Percentiles rank a stretch among this genome's conserved stretches.
Conservation (phyloP, 2,113 vertebrate species). For the Chascanopsetta lugubris region DNA sequence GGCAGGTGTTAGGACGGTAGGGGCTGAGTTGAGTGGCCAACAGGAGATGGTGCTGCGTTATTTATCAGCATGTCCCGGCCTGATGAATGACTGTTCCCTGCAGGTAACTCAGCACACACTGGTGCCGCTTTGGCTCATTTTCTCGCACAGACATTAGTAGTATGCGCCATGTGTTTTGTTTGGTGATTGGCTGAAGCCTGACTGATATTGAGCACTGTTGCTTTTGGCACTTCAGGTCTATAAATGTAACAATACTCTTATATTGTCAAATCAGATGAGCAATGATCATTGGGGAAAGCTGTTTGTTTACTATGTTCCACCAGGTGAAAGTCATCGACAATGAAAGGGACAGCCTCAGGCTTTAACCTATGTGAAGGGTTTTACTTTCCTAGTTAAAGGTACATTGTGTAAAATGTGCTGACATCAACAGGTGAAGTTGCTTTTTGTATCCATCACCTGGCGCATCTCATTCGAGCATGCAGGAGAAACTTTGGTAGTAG, state of each 20-base stretch:
- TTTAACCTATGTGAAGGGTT: no score
- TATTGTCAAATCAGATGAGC: slow-evolving; percentile 5
- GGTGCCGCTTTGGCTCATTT: slow-evolving; percentile 4
- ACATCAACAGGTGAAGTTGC: no score
- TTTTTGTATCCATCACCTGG: no score
- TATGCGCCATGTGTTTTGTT: background rate
- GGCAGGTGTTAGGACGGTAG: slow-evolving; percentile 68
- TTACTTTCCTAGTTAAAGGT: no score
- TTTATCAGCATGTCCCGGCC: slow-evolving; percentile 57
- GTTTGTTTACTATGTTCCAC: no score
- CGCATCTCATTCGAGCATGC: no score
- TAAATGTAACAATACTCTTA: background rate
- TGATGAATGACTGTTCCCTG: slow-evolving; percentile 47
- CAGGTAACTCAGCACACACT: slow-evolving; percentile 39
- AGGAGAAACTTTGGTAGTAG: no score
- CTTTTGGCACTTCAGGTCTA: background rate
- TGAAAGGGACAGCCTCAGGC: no score
- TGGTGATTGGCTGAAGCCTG: background rate
- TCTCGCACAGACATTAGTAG: background rate
- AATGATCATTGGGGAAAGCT: background rate
- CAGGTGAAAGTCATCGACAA: no score
- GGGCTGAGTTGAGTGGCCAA: slow-evolving; percentile 52
- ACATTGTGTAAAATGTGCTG: no score
- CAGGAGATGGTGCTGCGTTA: slow-evolving; percentile 57
- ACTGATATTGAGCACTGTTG: background rate